Evolutionary conservation across 2,113 vertebrate species (phyloP), one percentile per base, ranked within the genome.

Genomic region (Etheostoma spectabile): DNA sequence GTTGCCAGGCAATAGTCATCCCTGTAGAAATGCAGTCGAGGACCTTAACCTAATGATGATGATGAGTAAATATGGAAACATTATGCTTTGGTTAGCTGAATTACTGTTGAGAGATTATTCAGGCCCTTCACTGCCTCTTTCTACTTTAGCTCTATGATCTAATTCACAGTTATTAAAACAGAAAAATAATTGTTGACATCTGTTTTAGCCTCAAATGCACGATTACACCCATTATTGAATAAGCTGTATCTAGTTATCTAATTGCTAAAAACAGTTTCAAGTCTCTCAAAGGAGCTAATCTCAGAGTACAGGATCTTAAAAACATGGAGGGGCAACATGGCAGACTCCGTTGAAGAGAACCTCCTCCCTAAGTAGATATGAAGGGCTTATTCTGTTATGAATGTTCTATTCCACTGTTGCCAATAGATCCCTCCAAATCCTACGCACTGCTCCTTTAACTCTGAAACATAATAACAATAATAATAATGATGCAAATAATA

Each of bases 1-100:
- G 87, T 91, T 94, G 89, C 93, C 65, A 83, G 89, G 93, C 89
- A 76, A 86, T 88, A 66, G 15, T 79, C 68, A 70, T 80, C 82
- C 56, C 82, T 24, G 68, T 86, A 76, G 90, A 86, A 85, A 88
- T 56, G 42, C 82, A 1, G 60, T 19, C 0, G 51, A 70, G 61
- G 53, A 55, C 8, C 46, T 61, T 18, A 63, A 19, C 2, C 2
- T 75, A 15, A 60, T 24, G n/a, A 49, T 12, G 64, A 62, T 15
- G 48, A 73, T 57, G 42, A 65, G 21, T 38, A 59, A 76, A 77
- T 60, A 72, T 63, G 14, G 46, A n/a, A 62, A 15, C 22, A 60
- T 42, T 12, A 52, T 69, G 62, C n/a, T 52, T 42, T 22, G 3
- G 10, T 49, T 30, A 45, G 56, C 69, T 69, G 22, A 35, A 71